A percentile compares a stretch with the other conserved stretches of the same genome.
Conservation (phyloP, 2,113 vertebrate species). For the Anguilla japonica region DNA sequence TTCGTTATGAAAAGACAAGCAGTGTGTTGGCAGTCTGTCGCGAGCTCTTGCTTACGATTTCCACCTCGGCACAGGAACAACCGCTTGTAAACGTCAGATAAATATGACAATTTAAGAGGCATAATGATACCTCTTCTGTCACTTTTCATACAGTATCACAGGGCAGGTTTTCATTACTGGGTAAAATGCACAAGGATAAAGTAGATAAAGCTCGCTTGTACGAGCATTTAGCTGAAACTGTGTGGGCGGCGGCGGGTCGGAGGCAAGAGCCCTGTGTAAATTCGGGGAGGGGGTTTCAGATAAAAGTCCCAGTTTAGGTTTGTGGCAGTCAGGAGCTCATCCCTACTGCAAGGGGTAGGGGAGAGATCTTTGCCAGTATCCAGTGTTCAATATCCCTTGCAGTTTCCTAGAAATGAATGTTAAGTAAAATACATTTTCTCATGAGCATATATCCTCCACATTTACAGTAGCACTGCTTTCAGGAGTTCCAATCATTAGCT, state of each 20-base stretch:
- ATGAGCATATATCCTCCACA: too few relatives aligned
- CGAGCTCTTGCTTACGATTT: too few relatives aligned
- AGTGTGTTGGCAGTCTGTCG: neutral
- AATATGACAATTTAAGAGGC: neutral
- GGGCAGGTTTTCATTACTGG: neutral
- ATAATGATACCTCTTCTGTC: neutral
- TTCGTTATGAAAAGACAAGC: neutral
- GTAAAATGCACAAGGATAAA: neutral
- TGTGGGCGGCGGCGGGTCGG: too few relatives aligned
- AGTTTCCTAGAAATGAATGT: neutral
- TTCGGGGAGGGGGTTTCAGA: neutral
- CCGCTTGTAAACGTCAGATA: too few relatives aligned
- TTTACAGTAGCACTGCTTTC: neutral
- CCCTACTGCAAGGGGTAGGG: too few relatives aligned
- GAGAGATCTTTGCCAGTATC: too few relatives aligned
- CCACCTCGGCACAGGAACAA: too few relatives aligned
- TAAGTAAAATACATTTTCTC: neutral
- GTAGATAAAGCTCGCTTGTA: neutral
- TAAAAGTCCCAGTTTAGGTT: neutral
- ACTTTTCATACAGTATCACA: neutral
- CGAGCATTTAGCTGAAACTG: neutral
- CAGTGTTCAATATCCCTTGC: neutral
- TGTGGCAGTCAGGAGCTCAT: too few relatives aligned
- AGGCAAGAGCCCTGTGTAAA: neutral
- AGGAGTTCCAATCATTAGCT: neutral